Conservation (phyloP, 2,888 invertebrate genomes). For the Agrotis puta region DNA sequence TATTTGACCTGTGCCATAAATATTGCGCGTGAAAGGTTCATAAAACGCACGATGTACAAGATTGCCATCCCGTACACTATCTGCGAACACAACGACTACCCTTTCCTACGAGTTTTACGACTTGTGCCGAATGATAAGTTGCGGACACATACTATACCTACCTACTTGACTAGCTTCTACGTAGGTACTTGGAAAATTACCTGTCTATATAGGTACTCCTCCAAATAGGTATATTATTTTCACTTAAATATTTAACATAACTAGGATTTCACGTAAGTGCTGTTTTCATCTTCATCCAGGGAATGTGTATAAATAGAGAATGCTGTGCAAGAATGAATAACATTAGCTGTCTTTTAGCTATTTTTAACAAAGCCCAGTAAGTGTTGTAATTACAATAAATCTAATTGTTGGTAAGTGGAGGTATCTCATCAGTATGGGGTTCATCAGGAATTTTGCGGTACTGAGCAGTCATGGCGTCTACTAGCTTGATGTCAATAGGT, state of each 20-base stretch:
- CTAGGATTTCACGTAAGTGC: conserved; percentile 36
- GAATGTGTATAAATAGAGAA: conserved; percentile 50
- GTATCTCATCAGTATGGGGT: no score
- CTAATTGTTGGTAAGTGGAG: no score
- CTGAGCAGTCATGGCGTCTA: neutral
- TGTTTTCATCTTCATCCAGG: conserved; percentile 49
- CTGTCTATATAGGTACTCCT: conserved; percentile 1
- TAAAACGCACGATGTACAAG: conserved; percentile 54
- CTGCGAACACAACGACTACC: conserved; percentile 56
- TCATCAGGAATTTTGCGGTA: no score
- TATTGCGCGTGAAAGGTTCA: conserved; percentile 35
- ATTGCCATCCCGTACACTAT: conserved; percentile 41
- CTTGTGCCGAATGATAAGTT: conserved; percentile 58
- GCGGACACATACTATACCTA: conserved; percentile 44
- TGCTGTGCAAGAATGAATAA: conserved; percentile 60
- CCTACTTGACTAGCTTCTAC: conserved; percentile 26
- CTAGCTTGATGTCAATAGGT: neutral
- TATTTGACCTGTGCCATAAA: conserved; percentile 21
- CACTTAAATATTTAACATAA: conserved; percentile 33
- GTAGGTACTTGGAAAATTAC: conserved; percentile 9
- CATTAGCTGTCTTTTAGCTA: conserved; percentile 38
- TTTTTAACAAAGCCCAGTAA: conserved; percentile 41
- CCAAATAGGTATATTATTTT: conserved; percentile 11
- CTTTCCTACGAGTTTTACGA: conserved; percentile 55
- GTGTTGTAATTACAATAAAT: conserved; percentile 20